Evolutionary conservation across 30 jellyfish, hydroid and myxozoan species (phyloP), one percentile per base, ranked within the genome.

Genomic region (Rhopilema esculentum): DNA sequence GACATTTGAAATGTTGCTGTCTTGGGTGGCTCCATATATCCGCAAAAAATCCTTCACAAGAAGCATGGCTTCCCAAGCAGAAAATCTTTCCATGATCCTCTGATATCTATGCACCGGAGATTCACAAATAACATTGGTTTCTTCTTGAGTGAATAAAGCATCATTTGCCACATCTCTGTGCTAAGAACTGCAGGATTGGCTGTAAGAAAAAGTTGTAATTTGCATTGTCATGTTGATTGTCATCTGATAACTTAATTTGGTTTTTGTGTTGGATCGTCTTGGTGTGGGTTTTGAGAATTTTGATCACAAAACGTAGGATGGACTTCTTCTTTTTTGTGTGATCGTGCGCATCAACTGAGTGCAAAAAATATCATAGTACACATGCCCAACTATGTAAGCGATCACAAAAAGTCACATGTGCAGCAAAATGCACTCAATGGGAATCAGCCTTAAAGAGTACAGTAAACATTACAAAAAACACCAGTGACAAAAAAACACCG

Each of bases 21-120:
- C 66, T 51, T 19, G 66, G 66, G 66, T 51, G 66, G 66, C 66
- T 51, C 66, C 66, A 51, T 51, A 51, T 51, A 51, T 51, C 66
- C 66, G 19, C 66, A 51, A 51, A 51, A 51, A 19, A 9, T 51
- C 16, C 66, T 51, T 51, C 66, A 19, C 16, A 51, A 51, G 19
- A 51, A 51, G 66, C 19, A 51, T 51, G 19, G 66, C 66, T 51
- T 51, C 66, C 15, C 66, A 9, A 9, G 66, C 66, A 51, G 66
- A 51, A 9, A n/a, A n/a, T n/a, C n/a, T n/a, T n/a, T n/a, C n/a
- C n/a, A n/a, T n/a, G n/a, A n/a, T n/a, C n/a, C n/a, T n/a, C n/a
- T n/a, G n/a, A n/a, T n/a, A n/a, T n/a, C n/a, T n/a, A n/a, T n/a
- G n/a, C n/a, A n/a, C n/a, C n/a, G n/a, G n/a, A n/a, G n/a, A n/a